A percentile compares a stretch with the other conserved stretches of the same genome.
Evolutionary conservation across 2,797 vertebrate genomes (phyloP).

Genomic region (Danionella dracula): DNA sequence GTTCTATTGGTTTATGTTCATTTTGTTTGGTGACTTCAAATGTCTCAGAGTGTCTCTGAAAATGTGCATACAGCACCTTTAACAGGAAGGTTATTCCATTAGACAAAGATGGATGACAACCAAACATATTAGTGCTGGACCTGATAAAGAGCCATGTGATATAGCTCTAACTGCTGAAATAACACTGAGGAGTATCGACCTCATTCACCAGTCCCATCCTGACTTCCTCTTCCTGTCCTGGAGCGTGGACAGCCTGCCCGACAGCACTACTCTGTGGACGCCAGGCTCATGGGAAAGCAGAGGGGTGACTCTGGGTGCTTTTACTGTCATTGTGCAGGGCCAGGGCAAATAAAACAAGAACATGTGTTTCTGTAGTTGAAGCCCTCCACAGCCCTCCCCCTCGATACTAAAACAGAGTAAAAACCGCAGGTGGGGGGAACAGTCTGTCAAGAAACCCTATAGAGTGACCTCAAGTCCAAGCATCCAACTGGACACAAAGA

Average conservation of each 20-base stretch:
- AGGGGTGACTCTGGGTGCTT: conserved; percentile 37
- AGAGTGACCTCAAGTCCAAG: conserved; percentile 19
- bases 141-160: conserved; percentile 23
- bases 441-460: conserved; percentile 9
- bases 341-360: conserved; percentile 48
- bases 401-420: conserved; percentile 9
- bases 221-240: conserved; percentile 33
- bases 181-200: conserved; percentile 18
- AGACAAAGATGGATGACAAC: not conserved
- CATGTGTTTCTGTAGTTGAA: conserved; percentile 30
- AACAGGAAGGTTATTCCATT: not conserved
- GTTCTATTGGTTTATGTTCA: too few species aligned
- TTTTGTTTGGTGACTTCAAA: too few species aligned
- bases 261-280: conserved; percentile 32
- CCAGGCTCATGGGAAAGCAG: conserved; percentile 40
- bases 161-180: conserved; percentile 17
- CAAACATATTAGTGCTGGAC: not conserved
- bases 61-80: too few species aligned
- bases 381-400: not conserved
- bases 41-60: too few species aligned
- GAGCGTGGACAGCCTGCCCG: not conserved
- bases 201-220: conserved; percentile 29
- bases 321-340: conserved; percentile 39
- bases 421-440: conserved; percentile 24
- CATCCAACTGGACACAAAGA: not conserved